Evolutionary conservation across 2,888 invertebrate genomes (phyloP).

Genomic region (Xestia xanthographa): DNA sequence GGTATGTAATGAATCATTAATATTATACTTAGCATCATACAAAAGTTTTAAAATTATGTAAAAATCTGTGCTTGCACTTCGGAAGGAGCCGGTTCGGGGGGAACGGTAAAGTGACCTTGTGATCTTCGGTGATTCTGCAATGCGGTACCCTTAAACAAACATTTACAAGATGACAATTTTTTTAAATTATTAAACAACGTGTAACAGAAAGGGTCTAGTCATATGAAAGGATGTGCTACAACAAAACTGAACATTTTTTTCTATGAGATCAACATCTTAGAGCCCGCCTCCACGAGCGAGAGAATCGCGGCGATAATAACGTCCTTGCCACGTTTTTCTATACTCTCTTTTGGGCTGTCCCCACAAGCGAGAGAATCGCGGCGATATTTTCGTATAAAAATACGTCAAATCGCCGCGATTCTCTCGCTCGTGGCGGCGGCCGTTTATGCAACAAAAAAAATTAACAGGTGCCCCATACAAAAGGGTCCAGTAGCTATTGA

Average conservation of each 20-base stretch:
- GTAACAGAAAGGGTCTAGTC: background rate
- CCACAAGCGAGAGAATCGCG: no score
- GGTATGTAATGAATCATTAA: slow-evolving; percentile 38
- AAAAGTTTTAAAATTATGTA: slow-evolving; percentile 28
- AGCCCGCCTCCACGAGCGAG: no score
- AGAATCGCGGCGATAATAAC: no score
- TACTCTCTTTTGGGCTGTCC: no score
- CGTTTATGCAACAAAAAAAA: background rate
- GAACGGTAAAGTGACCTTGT: slow-evolving; percentile 89
- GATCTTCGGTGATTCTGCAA: slow-evolving; percentile 92
- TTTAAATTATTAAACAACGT: background rate
- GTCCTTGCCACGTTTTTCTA: no score
- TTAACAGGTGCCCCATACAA: background rate
- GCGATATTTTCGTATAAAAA: no score
- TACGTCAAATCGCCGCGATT: no score
- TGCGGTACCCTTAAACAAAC: slow-evolving; percentile 86
- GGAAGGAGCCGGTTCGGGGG: slow-evolving; percentile 60
- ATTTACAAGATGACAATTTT: background rate
- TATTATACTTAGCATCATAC: slow-evolving; percentile 11
- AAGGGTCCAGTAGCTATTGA: background rate
- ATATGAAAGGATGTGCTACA: background rate
- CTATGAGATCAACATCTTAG: background rate
- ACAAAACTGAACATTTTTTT: background rate
- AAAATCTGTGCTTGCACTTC: slow-evolving; percentile 66
- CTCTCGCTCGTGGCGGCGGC: no score